Percentiles rank a stretch among this genome's conserved stretches.
Conservation (phyloP, 2,113 vertebrate genomes). For the Recurvirostra avosetta region DNA sequence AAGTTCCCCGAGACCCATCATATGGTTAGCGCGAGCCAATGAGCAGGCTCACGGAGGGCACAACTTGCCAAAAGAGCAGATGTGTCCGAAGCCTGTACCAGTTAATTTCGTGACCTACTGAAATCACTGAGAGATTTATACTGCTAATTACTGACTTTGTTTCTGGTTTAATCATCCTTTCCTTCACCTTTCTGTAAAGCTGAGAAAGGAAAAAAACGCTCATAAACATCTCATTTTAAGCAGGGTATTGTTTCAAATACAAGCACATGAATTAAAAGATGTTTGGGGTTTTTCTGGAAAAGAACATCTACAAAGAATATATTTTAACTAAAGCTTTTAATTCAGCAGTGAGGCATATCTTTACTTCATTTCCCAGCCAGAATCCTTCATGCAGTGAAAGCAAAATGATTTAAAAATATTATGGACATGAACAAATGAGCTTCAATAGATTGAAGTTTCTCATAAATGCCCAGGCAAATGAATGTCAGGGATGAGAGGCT, state of each 20-base stretch:
- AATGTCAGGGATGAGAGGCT: not conserved
- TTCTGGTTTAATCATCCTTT: conserved; percentile 73
- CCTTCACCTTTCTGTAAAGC: conserved; percentile 67
- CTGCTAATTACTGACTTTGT: conserved; percentile 75
- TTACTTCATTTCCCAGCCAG: not conserved
- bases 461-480: not conserved
- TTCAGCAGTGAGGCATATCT: not conserved
- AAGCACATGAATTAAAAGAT: not conserved
- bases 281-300: not conserved
- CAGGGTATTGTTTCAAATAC: not conserved
- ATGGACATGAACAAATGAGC: not conserved
- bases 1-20: conserved; percentile 69
- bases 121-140: conserved; percentile 79
- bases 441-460: not conserved
- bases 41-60: conserved; percentile 42
- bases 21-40: conserved; percentile 68
- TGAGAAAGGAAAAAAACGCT: not conserved
- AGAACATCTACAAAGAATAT: not conserved
- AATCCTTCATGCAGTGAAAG: not conserved
- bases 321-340: not conserved
- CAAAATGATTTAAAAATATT: not conserved
- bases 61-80: conserved; percentile 80
- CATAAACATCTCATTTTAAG: conserved; percentile 38
- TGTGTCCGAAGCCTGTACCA: conserved; percentile 76
- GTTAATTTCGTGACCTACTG: conserved; percentile 79